phyloP scores from a whole-genome alignment of 2,113 vertebrate species.

The Rhynchomys soricoides region DNA sequence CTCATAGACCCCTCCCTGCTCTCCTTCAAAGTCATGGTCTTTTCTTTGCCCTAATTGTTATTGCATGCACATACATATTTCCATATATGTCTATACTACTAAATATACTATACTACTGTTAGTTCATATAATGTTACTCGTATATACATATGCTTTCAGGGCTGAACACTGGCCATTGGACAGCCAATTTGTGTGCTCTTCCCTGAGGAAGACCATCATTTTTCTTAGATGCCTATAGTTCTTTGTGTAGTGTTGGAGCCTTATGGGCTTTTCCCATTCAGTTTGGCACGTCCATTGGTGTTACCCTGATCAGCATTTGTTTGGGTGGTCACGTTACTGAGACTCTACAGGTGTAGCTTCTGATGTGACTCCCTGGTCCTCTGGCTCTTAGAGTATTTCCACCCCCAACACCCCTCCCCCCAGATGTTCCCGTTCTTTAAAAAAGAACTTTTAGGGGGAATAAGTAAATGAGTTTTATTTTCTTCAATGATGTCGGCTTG shows the following conservation, averaged over 20 bases:
- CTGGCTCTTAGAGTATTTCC: background rate
- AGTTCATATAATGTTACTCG: background rate
- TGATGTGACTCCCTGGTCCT: background rate
- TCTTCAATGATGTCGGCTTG: background rate
- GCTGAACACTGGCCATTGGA: background rate
- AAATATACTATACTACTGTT: background rate
- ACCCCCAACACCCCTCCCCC: background rate
- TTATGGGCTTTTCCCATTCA: background rate
- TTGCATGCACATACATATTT: background rate
- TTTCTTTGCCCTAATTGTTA: background rate
- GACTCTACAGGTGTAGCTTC: background rate
- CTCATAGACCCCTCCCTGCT: background rate
- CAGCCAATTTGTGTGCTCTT: background rate
- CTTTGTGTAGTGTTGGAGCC: background rate
- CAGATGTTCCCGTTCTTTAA: background rate
- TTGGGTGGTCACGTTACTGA: background rate
- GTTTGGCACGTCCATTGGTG: too few relatives aligned
- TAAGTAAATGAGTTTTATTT: background rate
- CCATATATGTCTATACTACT: background rate
- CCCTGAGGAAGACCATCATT: background rate
- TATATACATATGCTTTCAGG: background rate
- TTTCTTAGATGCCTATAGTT: background rate
- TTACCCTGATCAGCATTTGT: background rate
- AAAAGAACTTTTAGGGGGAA: background rate
- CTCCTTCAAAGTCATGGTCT: background rate